Evolutionary conservation across 1,140 invertebrate genomes (phyloP), one percentile per base, ranked within the genome.

Genomic region (Rhyacophila brunnea): DNA sequence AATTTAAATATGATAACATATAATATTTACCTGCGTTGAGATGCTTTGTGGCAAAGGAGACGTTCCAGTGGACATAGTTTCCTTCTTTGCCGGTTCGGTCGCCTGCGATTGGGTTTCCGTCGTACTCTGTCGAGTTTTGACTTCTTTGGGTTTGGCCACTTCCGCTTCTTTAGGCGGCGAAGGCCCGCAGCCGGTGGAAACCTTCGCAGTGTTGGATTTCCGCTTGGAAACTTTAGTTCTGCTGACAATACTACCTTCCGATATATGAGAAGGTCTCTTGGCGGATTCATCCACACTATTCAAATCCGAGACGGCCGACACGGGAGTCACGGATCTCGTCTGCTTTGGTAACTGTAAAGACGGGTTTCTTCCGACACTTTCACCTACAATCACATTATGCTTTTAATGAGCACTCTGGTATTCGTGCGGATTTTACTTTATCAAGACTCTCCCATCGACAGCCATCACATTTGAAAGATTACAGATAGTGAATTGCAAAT

Each of bases 41-140:
- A 91, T 91, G 70, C 81, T 90, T 74, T 93, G 91, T 6, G 91
- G 91, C 34, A 90, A 89, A 47, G 91, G 91, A 14, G 91, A 93
- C 15, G 91, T 93, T 56, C 89, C 90, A 35, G 83, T 89, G 34
- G 84, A 84, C 15, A 68, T 64, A n/a, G 46, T 74, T 64, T 70
- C 68, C 49, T 69, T 69, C 42, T 67, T 70, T 13, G 68, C 67
- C 43, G 68, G 67, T 46, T 59, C 53, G 13, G 55, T 42, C 17
- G 54, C 19, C 11, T 49, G 57, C 35, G 28, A 50, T 63, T 63
- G 32, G 42, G 34, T 44, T 51, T 46, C 66, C 10, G 44, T 46
- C 15, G 9, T 36, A 28, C 42, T 20, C 9, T 32, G 15, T 23
- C 18, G 5, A 5, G 43, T 47, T 58, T 50, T 28, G 20, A 57